Evolutionary conservation across 2,113 vertebrate genomes (phyloP).

Genomic region (Pristiophorus japonicus): DNA sequence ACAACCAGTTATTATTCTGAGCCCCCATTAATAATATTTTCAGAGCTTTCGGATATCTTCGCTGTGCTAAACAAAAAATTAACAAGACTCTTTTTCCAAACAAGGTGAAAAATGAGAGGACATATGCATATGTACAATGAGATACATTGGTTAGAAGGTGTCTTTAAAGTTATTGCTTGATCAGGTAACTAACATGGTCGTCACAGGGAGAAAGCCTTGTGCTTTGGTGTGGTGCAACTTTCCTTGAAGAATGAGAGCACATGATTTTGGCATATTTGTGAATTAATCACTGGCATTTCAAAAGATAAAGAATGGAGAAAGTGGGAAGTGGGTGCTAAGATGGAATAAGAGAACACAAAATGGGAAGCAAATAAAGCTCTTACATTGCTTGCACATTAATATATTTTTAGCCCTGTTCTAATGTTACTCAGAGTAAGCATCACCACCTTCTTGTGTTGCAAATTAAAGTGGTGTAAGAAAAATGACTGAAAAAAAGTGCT

Average conservation of each 20-base stretch:
- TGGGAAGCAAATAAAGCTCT: neutral
- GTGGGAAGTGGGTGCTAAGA: neutral
- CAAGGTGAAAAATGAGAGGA: neutral
- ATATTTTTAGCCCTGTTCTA: neutral
- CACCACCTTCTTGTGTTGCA: neutral
- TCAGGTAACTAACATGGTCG: neutral
- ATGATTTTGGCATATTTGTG: neutral
- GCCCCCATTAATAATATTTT: neutral
- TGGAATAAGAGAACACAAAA: neutral
- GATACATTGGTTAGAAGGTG: neutral
- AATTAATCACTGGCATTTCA: neutral
- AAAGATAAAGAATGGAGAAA: neutral
- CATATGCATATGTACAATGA: too few relatives aligned
- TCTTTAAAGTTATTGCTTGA: neutral
- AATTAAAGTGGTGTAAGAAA: neutral
- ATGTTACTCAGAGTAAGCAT: neutral
- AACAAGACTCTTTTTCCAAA: neutral
- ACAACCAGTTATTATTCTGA: neutral
- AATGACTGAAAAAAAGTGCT: neutral
- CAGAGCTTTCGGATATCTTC: neutral
- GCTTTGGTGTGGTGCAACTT: neutral
- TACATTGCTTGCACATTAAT: neutral
- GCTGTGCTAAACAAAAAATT: neutral
- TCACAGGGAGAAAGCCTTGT: neutral
- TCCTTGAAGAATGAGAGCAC: neutral